Percentiles rank a stretch among this genome's conserved stretches.
These are phyloP conservation scores for Drosophila pandora DNA, from an alignment of 1,140 invertebrate genomes.

Conservation along the genomic window DNA sequence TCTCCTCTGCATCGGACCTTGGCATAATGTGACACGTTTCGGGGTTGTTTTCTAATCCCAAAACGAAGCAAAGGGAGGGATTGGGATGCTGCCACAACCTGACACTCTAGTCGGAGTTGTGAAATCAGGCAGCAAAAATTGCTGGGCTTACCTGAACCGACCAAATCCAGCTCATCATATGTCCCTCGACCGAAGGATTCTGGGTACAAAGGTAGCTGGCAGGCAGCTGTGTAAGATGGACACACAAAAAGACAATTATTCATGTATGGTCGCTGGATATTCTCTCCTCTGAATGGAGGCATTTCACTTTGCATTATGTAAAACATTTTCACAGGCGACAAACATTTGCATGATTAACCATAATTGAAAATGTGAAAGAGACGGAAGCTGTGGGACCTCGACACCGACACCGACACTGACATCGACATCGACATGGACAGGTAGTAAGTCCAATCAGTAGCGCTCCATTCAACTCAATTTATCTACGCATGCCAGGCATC, in stretches of 20 bases:
- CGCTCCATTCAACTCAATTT: constrained; percentile 74
- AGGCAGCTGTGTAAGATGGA: constrained; percentile 43
- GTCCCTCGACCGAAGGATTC: constrained; percentile 7
- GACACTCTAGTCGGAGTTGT: constrained; percentile 53
- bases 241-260: constrained; percentile 74
- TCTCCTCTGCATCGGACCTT: constrained; percentile 22
- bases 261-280: constrained; percentile 67
- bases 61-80: constrained; percentile 54
- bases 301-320: constrained; percentile 81
- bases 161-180: constrained; percentile 27
- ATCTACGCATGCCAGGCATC: constrained; percentile 70
- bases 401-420: constrained; percentile 4
- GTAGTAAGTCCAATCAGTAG: constrained; percentile 63
- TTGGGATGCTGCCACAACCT: constrained; percentile 49
- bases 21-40: constrained; percentile 77
- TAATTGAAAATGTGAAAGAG: constrained; percentile 76
- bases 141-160: constrained; percentile 65
- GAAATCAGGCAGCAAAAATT: constrained; percentile 81
- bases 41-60: constrained; percentile 77
- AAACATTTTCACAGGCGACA: constrained; percentile 79
- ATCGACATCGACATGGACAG: constrained; percentile 13
- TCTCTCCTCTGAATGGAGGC: constrained; percentile 51
- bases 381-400: neutral
- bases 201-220: constrained; percentile 4
- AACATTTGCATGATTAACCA: constrained; percentile 82